Evolutionary conservation across 2,113 vertebrate genomes (phyloP).

Genomic region (Erpornis zantholeuca): DNA sequence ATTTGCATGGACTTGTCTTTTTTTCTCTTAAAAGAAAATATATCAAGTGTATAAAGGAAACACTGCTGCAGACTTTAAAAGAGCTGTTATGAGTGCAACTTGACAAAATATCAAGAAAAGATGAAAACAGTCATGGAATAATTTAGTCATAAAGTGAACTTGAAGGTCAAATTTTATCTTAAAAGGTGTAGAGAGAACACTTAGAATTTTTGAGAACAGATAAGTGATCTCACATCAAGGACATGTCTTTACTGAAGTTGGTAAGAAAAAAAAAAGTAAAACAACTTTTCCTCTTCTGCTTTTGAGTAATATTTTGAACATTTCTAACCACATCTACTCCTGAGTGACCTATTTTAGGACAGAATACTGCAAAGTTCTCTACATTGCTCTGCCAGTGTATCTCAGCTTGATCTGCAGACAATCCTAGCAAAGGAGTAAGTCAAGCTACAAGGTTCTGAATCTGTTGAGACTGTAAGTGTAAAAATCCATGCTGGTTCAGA

Average conservation of each 20-base stretch:
- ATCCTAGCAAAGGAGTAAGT: background rate
- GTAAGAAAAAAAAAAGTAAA: background rate
- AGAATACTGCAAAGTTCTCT: background rate
- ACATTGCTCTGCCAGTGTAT: background rate
- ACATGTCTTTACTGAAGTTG: background rate
- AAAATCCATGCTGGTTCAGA: background rate
- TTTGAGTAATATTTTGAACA: conserved; percentile 31
- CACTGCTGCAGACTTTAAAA: background rate
- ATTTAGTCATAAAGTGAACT: conserved; percentile 24
- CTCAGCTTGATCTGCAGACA: background rate
- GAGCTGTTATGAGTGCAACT: background rate
- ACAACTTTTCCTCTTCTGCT: background rate
- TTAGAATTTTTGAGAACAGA: background rate
- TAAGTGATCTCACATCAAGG: conserved; percentile 5
- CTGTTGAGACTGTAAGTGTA: background rate
- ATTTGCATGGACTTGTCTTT: background rate
- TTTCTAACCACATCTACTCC: background rate
- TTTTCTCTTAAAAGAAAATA: background rate
- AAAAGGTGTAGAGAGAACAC: background rate
- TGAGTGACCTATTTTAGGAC: background rate
- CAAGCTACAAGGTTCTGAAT: background rate
- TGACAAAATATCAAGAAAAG: background rate
- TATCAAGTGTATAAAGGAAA: background rate
- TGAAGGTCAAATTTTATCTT: conserved; percentile 45
- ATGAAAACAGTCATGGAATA: conserved; percentile 3